Conservation (phyloP, 2,888 invertebrate genomes). For the Latheticus oryzae region DNA sequence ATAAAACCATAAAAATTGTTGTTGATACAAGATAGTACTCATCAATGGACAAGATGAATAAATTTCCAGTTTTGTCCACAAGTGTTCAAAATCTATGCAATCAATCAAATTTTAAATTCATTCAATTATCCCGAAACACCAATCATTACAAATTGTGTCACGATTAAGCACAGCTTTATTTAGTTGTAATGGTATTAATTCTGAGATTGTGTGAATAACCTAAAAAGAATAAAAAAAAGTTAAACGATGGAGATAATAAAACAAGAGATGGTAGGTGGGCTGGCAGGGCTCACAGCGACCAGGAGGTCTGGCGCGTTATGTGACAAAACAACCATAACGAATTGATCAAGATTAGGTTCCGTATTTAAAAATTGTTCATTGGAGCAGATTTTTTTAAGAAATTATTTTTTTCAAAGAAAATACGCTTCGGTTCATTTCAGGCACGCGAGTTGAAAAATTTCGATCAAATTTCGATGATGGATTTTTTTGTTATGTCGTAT, state of each 20-base stretch:
- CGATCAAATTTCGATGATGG: conserved; percentile 3
- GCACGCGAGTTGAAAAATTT: conserved; percentile 9
- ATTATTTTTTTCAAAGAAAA: conserved; percentile 3
- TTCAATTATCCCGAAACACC: conserved; percentile 28
- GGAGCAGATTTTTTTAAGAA: conserved; percentile 58
- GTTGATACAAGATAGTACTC: conserved; percentile 63
- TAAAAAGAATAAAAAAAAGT: conserved; percentile 52
- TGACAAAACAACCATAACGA: conserved; percentile 65
- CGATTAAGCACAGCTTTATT: conserved; percentile 57
- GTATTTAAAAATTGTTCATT: conserved; percentile 64
- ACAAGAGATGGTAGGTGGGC: conserved; percentile 64
- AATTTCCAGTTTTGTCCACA: conserved; percentile 36
- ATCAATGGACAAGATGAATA: conserved; percentile 55
- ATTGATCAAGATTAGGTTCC: conserved; percentile 65
- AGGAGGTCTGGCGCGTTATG: conserved; percentile 65
- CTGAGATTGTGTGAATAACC: conserved; percentile 58
- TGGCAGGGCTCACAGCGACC: conserved; percentile 60
- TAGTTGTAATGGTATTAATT: conserved; percentile 63
- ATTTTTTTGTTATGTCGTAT: neutral
- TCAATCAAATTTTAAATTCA: conserved; percentile 12
- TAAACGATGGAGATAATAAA: conserved; percentile 60
- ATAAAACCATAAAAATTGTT: conserved; percentile 62
- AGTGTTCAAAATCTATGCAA: conserved; percentile 13
- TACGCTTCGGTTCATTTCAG: conserved; percentile 12
- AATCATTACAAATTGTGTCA: conserved; percentile 51